Evolutionary conservation across 2,888 invertebrate genomes (phyloP), one percentile per base, ranked within the genome.

Genomic region (Trachelus tabidus): DNA sequence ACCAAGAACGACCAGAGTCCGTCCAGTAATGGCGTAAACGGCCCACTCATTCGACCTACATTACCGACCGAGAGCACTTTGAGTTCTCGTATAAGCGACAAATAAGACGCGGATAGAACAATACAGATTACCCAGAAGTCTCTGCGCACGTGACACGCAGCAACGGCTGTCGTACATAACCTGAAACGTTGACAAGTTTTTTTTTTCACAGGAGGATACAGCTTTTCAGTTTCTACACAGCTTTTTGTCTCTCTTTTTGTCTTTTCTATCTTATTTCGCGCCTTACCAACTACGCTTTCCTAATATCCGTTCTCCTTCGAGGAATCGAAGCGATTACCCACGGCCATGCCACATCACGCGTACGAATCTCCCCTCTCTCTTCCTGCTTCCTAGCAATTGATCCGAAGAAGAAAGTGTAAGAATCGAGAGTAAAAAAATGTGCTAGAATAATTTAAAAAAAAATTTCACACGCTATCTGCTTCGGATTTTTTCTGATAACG

Each of bases 231-330:
- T 86, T 86, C 84, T 83, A 85, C 84, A 56, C 40, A 56, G 9
- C 6, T 56, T 23, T 56, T 56, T 56, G 23, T 56, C 31, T 12
- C 71, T 31, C 3, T 6, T 71, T 30, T 71, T 85, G 83, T 83
- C 83, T 73, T 78, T 12, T 33, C 35, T 12, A 12, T 23, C 73
- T 79, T 69, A 11, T 37, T 83, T 83, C 81, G 82, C 83, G 81
- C 81, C 83, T 85, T 71, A 56, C 56, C 85, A 85, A 82, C 79
- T 81, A 83, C 84, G 83, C 56, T 90, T 90, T 89, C 89, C 86
- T 88, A 90, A 90, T 90, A 88, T 90, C 90, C 90, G 90, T 89
- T 90, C 88, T 87, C 85, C 83, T 88, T 87, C 85, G 86, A 83
- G 88, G 87, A 89, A 90, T 88, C 89, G 87, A 90, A 88, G 85